Conservation (phyloP, 1,140 invertebrate genomes). For the Drosophila nigrodunni region DNA sequence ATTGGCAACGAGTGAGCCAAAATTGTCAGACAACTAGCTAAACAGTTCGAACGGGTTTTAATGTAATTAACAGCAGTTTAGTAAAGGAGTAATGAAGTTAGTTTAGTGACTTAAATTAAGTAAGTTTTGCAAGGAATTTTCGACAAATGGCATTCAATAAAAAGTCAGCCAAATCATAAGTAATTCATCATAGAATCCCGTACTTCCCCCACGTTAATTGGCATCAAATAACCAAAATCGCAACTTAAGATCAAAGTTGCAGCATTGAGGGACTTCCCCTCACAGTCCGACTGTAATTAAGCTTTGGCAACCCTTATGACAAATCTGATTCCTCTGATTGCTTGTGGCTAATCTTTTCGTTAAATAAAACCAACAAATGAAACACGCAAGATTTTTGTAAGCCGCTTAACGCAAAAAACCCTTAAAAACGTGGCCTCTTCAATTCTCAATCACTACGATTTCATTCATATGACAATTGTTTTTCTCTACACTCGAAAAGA, state of each 20-base stretch:
- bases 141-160: too few relatives aligned
- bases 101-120: background rate
- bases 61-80: background rate
- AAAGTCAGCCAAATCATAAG: too few relatives aligned
- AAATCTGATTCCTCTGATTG: constrained; percentile 59
- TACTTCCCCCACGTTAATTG: constrained; percentile 51
- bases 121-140: background rate
- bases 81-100: background rate
- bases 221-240: constrained; percentile 57
- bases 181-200: background rate
- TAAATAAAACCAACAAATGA: constrained; percentile 69
- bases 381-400: constrained; percentile 78
- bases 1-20: constrained; percentile 59
- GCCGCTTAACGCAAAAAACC: constrained; percentile 55
- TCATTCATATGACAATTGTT: constrained; percentile 46
- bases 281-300: constrained; percentile 53
- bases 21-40: constrained; percentile 2
- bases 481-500: constrained; percentile 28
- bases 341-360: constrained; percentile 68
- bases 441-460: constrained; percentile 31
- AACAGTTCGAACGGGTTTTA: background rate
- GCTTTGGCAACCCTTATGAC: constrained; percentile 67
- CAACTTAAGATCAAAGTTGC: constrained; percentile 59
- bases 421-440: constrained; percentile 4
- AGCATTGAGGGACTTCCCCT: constrained; percentile 20